phyloP scores from a whole-genome alignment of 2,888 invertebrate genomes.

The Lasioglossum zephyrum region DNA sequence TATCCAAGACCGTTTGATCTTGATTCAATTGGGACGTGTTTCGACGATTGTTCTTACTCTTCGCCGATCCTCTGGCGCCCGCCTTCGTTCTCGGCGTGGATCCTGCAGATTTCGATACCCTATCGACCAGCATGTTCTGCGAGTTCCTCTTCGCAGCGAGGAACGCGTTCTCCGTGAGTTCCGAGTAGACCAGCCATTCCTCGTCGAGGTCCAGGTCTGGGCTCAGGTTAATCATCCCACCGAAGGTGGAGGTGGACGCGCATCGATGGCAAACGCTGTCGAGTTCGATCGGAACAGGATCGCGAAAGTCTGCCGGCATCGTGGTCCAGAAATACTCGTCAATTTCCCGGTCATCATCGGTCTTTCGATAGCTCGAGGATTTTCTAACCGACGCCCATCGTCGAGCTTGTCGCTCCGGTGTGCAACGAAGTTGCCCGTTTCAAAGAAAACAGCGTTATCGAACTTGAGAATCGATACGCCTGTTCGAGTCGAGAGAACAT shows the following conservation, averaged over 20 bases:
- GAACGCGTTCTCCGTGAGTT: constrained; percentile 30
- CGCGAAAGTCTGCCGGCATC: constrained; percentile 38
- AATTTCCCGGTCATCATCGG: constrained; percentile 53
- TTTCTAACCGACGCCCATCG: constrained; percentile 36
- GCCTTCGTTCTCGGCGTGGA: neutral
- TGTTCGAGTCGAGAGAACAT: no score
- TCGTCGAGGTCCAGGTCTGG: constrained; percentile 36
- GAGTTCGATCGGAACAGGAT: neutral
- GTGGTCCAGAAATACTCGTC: constrained; percentile 13
- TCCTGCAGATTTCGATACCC: neutral
- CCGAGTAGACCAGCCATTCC: constrained; percentile 43
- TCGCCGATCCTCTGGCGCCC: neutral
- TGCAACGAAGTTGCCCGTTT: constrained; percentile 33
- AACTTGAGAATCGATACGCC: neutral
- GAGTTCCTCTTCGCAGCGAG: neutral
- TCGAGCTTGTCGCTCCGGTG: neutral
- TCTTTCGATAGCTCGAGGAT: constrained; percentile 14
- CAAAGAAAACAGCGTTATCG: neutral
- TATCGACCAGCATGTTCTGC: neutral
- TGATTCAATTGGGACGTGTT: no score
- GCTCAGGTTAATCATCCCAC: constrained; percentile 12
- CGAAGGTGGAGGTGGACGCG: constrained; percentile 38
- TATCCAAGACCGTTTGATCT: constrained; percentile 19
- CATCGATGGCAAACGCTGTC: neutral
- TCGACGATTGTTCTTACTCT: neutral